phyloP scores from a whole-genome alignment of 2,113 vertebrate species.

The Epinephelus lanceolatus region DNA sequence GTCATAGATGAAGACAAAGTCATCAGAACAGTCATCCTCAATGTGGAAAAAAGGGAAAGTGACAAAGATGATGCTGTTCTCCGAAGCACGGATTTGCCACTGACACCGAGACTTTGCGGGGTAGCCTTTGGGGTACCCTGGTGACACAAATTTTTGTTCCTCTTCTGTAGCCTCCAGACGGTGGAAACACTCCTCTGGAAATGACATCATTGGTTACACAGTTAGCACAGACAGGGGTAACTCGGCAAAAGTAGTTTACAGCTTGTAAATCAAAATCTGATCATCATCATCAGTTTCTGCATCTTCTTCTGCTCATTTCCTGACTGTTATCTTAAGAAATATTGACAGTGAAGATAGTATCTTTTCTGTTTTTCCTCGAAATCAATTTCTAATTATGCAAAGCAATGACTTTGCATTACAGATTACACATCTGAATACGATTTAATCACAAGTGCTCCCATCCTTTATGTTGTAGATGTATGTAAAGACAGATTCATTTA shows the following conservation, averaged over 20 bases:
- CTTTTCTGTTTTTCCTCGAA: background rate
- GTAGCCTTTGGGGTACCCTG: constrained; percentile 75
- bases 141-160: constrained; percentile 67
- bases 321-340: background rate
- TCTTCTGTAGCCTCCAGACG: constrained; percentile 67
- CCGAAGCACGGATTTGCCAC: constrained; percentile 84
- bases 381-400: background rate
- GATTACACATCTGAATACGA: constrained; percentile 8
- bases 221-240: background rate
- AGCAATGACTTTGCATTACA: background rate
- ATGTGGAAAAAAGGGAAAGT: constrained; percentile 80
- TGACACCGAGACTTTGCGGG: constrained; percentile 77
- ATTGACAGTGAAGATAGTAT: background rate
- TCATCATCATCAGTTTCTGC: background rate
- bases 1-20: constrained; percentile 84
- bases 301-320: background rate
- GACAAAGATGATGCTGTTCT: constrained; percentile 63
- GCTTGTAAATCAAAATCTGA: background rate
- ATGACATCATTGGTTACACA: constrained; percentile 17
- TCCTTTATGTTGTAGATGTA: constrained; percentile 7
- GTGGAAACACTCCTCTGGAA: constrained; percentile 76
- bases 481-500: constrained; percentile 17
- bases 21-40: constrained; percentile 84
- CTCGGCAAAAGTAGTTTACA: background rate
- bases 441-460: background rate